These are phyloP conservation scores for Aphis gossypii DNA, from an alignment of 1,140 invertebrate species.

Conservation along the genomic window DNA sequence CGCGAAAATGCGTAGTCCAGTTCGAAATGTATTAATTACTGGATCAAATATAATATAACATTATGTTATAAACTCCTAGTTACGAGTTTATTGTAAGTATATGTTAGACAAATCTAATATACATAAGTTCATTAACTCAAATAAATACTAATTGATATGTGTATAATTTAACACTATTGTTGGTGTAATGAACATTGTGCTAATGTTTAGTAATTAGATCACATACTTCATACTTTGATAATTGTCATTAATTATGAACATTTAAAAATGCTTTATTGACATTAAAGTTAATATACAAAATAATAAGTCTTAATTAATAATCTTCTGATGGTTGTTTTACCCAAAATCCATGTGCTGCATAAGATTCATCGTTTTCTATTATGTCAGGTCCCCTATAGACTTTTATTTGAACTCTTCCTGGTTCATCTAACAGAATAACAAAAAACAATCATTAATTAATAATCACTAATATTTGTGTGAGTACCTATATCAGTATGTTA, in stretches of 20 bases:
- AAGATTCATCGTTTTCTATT: constrained; percentile 68
- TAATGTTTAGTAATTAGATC: neutral
- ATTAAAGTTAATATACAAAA: neutral
- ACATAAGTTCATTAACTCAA: neutral
- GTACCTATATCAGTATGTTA: no score
- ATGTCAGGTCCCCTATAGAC: constrained; percentile 74
- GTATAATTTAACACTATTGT: neutral
- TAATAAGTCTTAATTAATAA: constrained; percentile 44
- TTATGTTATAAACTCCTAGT: neutral
- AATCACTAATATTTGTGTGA: neutral
- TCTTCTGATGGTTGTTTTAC: constrained; percentile 71
- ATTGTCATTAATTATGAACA: neutral
- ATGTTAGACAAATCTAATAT: neutral
- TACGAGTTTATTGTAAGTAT: neutral
- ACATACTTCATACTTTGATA: neutral
- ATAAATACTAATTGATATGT: neutral
- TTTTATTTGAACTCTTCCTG: constrained; percentile 75
- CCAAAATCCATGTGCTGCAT: constrained; percentile 76
- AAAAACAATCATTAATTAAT: neutral
- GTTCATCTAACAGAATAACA: constrained; percentile 61
- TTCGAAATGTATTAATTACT: neutral
- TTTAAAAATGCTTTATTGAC: neutral
- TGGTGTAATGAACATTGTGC: neutral
- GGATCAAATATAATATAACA: neutral
- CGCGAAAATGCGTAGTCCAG: neutral